Base-by-base conservation (phyloP, 2,113 vertebrate genomes). In the Syrmaticus mikado region DNA sequence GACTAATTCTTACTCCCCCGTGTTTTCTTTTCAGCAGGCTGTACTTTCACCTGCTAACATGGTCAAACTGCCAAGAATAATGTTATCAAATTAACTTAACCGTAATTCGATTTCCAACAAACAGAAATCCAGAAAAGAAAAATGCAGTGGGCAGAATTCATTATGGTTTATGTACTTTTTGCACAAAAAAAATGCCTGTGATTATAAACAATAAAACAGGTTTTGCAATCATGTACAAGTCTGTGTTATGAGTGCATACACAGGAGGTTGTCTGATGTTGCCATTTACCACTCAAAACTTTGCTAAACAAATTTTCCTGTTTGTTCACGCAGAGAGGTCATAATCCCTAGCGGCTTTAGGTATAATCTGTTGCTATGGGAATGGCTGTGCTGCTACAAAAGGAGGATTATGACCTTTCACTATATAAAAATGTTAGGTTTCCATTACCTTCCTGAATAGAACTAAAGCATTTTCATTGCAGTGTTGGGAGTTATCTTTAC, bases 301-400 rank as follows among this genome's bases (percentile, higher is more conserved):
- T 72, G 65, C 65, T 85, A 92, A 95, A 96, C 40, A 66, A 78
- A 7, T 91, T 85, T 93, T 74, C 64, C 62, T 82, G 34, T 80
- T 94, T 60, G 30, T 83, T 94, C 66, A 45, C 74, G 50, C 65
- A 66, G 82, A 94, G 86, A 94, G 85, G 76, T 96, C 87, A 91
- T 89, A 96, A 91, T 87, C 89, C 74, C 77, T 66, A 30, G 76
- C 73, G 73, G 79, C 40, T 57, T 95, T 95, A 93, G 48, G 76
- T 94, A 89, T 88, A 92, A 87, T 93, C 67, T 96, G 82, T 96
- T 89, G 64, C 87, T 94, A 91, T 93, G 85, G 92, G 80, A 95
- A 95, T 90, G 73, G 77, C 85, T 92, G 55, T 93, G 65, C 61
- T 86, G 52, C 58, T 93, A 60, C 83, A 82, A 93, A 95, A 25